Evolutionary conservation across 2,113 vertebrate genomes (phyloP), one percentile per base, ranked within the genome.

Genomic region (Platycercus adscitus): DNA sequence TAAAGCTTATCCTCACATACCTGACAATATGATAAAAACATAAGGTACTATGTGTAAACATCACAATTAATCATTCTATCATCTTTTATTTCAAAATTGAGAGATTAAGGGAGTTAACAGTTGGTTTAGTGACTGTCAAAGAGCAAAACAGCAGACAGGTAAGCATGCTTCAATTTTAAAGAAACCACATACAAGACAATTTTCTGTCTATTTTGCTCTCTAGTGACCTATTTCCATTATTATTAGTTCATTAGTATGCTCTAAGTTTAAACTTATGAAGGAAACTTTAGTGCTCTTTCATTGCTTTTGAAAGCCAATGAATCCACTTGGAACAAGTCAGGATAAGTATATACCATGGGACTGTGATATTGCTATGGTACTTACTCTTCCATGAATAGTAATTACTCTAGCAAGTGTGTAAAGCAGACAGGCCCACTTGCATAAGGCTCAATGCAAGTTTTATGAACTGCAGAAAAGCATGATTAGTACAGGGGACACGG

Each of bases 391-490:
- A 86, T 35, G 63, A 83, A 89, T 44, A 93, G 89, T 76, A 95
- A 96, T 96, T 95, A 93, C 79, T 83, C 86, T 52, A 78, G 72
- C 92, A 91, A 96, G 88, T 94, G 91, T 83, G 64, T 94, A 96
- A 96, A 96, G 68, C 81, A 89, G 78, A 87, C 69, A 93, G 94
- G 49, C 52, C 71, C 70, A 56, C 73, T 95, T 94, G 76, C 91
- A 91, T 46, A 64, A 82, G 72, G 72, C 56, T 89, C 85, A 87
- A 82, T 65, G 79, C 43, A 84, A 89, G 83, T 96, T 97, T 97
- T 97, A 96, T 96, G 97, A 96, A 97, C 96, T 97, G 94, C 63
- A 97, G 96, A 97, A 97, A 97, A 92, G 94, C 90, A 92, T 78
- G 86, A 93, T 94, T 95, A 95, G 84, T 87, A 69, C 7, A 33